Evolutionary conservation across 2,888 invertebrate species (phyloP), one percentile per base, ranked within the genome.

Genomic region (Microdon myrmicae): DNA sequence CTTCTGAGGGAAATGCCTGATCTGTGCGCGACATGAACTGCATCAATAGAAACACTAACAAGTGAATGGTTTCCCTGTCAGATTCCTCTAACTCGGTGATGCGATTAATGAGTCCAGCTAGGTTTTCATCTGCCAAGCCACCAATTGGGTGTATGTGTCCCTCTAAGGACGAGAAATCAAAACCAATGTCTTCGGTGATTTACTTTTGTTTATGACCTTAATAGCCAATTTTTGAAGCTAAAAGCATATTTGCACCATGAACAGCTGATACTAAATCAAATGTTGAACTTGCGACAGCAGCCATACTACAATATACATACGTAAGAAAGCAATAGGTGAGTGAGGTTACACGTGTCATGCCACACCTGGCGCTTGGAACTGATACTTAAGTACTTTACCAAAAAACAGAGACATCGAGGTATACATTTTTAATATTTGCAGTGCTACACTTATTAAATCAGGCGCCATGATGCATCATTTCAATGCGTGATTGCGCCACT

Each of bases 21-120:
- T 90, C 90, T 14, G 87, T 85, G 71, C 89, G 83, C 0, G 95
- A 93, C 75, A 97, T 83, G 78, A 96, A 97, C 82, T 96, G 96
- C 91, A 98, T 96, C 8, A 99, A 85, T n/a, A 99, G 84, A 72
- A 96, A 94, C 7, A 97, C 91, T 23, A 98, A 82, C 16, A 97
- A 82, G 77, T 97, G 96, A 71, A 96, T 92, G 1, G 98, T 97
- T 80, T 98, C 96, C 69, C 91, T 87, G 75, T 99, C 98, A 1
- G 93, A 88, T 74, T 96, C 96, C 75, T 98, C 96, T 38, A 94
- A 82, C 74, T 98, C 98, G 64, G 96, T 89, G 2, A 95, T 90
- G 73, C 91, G 86, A 66, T 95, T 93, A 26, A 96, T 83, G 58
- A 92, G 86, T 1, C 87, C 86, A 17, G 90, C 85, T 23, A 92